A percentile compares a stretch with the other conserved stretches of the same genome.
Conservation (phyloP, 2,888 invertebrate genomes). For the Morpho achilles region DNA sequence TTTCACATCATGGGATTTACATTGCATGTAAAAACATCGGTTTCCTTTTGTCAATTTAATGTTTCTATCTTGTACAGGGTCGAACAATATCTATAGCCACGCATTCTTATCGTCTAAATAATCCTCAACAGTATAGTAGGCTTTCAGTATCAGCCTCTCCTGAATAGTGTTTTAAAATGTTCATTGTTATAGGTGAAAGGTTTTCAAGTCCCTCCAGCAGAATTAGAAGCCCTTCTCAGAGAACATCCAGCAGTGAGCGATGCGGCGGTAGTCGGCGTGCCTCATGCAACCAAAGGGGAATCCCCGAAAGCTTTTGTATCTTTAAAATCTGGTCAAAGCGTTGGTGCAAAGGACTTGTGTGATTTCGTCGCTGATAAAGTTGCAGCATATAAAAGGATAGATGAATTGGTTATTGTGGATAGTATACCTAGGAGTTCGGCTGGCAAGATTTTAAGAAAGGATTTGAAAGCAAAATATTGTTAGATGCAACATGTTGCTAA, state of each 20-base stretch:
- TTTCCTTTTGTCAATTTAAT: no score
- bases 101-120: no score
- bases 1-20: no score
- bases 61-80: no score
- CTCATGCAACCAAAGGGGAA: slow-evolving; percentile 85
- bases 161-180: background rate
- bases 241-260: slow-evolving; percentile 87
- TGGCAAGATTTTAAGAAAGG: slow-evolving; percentile 87
- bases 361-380: slow-evolving; percentile 84
- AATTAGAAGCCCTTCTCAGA: slow-evolving; percentile 87
- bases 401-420: slow-evolving; percentile 83
- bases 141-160: no score
- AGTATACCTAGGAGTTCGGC: slow-evolving; percentile 86
- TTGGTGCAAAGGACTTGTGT: slow-evolving; percentile 75
- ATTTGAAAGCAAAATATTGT: slow-evolving; percentile 69
- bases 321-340: slow-evolving; percentile 43
- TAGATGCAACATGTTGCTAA: slow-evolving; percentile 17
- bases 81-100: no score
- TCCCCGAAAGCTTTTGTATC: slow-evolving; percentile 88
- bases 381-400: slow-evolving; percentile 86
- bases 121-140: no score
- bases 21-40: no score
- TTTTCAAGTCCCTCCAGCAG: slow-evolving; percentile 92
- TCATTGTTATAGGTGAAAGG: slow-evolving; percentile 77
- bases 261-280: slow-evolving; percentile 90